phyloP scores from a whole-genome alignment of 2,797 vertebrate genomes.

The Sebastiscus albofasciatus region DNA sequence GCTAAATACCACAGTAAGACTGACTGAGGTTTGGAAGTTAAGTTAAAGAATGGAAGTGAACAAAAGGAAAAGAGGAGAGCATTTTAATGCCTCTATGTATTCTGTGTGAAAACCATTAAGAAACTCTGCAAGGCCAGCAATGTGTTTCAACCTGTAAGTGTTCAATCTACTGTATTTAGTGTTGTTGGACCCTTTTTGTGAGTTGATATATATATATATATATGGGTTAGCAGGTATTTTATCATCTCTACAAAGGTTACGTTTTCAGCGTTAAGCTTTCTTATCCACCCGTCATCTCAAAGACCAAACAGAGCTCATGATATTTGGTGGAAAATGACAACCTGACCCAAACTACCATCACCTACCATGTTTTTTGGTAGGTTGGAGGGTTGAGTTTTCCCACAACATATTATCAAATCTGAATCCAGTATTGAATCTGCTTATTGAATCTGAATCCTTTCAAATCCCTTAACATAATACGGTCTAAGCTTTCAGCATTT shows the following conservation, averaged over 20 bases:
- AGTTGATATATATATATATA: background rate
- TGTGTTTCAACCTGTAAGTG: background rate
- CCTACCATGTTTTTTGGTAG: background rate
- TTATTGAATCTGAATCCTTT: background rate
- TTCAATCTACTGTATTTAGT: background rate
- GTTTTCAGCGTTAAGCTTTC: background rate
- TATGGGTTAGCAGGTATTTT: background rate
- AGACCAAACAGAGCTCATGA: background rate
- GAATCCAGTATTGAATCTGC: background rate
- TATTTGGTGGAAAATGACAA: background rate
- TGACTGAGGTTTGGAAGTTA: slow-evolving; percentile 15
- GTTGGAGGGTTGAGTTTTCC: background rate
- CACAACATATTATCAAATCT: background rate
- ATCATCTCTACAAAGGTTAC: background rate
- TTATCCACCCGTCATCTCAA: background rate
- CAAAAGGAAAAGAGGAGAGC: slow-evolving; percentile 2
- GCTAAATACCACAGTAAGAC: slow-evolving; percentile 18
- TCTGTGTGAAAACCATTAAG: background rate
- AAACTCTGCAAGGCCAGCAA: background rate
- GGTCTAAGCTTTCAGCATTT: background rate
- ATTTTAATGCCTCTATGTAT: background rate
- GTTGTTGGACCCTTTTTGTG: background rate
- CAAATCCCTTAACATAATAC: background rate
- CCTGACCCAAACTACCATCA: background rate
- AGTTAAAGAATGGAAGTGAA: slow-evolving; percentile 10